Percentiles rank a stretch among this genome's conserved stretches.
Evolutionary conservation across 2,113 vertebrate genomes (phyloP).

Genomic region (Pipa parva): DNA sequence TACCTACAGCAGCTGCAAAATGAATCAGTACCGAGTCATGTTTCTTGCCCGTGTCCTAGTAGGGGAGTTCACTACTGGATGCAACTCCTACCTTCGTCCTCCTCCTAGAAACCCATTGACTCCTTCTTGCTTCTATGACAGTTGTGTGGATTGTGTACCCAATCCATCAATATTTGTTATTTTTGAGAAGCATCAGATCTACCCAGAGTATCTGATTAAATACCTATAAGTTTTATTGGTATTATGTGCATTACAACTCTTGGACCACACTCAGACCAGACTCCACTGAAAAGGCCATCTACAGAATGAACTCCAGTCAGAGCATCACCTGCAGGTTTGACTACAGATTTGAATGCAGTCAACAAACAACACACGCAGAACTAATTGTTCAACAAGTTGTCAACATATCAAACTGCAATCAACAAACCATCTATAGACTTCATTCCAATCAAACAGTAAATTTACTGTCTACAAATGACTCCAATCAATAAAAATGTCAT

Average conservation of each 20-base stretch:
- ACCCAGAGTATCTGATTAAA: constrained; percentile 84
- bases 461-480: too few species aligned
- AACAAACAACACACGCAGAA: too few species aligned
- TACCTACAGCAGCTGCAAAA: constrained; percentile 52
- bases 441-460: too few species aligned
- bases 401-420: too few species aligned
- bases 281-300: not conserved
- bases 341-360: too few species aligned
- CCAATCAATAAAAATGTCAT: too few species aligned
- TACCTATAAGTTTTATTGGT: constrained; percentile 55
- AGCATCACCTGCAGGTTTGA: too few species aligned
- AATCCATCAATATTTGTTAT: constrained; percentile 83
- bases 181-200: constrained; percentile 85
- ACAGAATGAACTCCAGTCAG: too few species aligned
- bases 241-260: not conserved
- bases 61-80: constrained; percentile 74
- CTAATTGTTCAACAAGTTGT: too few species aligned
- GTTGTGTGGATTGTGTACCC: constrained; percentile 71
- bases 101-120: constrained; percentile 64
- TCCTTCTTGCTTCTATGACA: constrained; percentile 68
- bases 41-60: constrained; percentile 80
- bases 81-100: constrained; percentile 59
- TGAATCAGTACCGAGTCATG: constrained; percentile 55
- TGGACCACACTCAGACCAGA: not conserved
- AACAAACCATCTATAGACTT: too few species aligned